Base-by-base conservation (phyloP, 2,888 invertebrate genomes). In the Meloe dianella region DNA sequence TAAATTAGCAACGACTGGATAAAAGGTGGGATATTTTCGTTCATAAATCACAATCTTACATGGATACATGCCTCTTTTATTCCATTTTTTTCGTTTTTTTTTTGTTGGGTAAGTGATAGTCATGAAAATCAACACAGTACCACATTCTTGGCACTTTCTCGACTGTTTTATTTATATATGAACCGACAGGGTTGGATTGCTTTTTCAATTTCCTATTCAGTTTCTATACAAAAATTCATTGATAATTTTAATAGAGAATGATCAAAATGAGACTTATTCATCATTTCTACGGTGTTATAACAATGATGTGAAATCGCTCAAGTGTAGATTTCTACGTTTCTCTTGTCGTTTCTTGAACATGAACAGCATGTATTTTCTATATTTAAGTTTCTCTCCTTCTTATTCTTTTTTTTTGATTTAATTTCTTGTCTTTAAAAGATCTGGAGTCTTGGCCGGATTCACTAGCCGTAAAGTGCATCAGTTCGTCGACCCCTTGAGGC, bases 401-500 rank as follows among this genome's bases (percentile, higher is more conserved):
- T 20, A 9, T 20, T 51, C 10, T 24, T 51, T 22, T 51, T 51
- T 51, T 22, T 20, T 12, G 54, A 38, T 59, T 60, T 60, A 22
- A 10, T 60, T 35, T 22, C 60, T 59, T 35, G 30, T 35, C 35
- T 60, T 32, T 30, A 17, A 32, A 38, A 47, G 38, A 61, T 61
- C 35, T 30, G 60, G 32, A 58, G 41, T 64, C 64, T 58, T 59
- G 64, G 56, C 41, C 61, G 57, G 57, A 67, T 71, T 68, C 70
- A 68, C 58, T 61, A 61, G 66, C 72, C 74, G 70, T 73, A 73
- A 74, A 73, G 72, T 68, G 62, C 71, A 69, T 58, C 68, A 68
- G 74, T 73, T 75, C 75, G 73, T 67, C 73, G 75, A 75, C 72
- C 75, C 54, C 69, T 67, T 63, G 57, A 68, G 68, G 63, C 70